Evolutionary conservation across 2,113 vertebrate species (phyloP).

Genomic region (zebrafish (Danio rerio)): DNA sequence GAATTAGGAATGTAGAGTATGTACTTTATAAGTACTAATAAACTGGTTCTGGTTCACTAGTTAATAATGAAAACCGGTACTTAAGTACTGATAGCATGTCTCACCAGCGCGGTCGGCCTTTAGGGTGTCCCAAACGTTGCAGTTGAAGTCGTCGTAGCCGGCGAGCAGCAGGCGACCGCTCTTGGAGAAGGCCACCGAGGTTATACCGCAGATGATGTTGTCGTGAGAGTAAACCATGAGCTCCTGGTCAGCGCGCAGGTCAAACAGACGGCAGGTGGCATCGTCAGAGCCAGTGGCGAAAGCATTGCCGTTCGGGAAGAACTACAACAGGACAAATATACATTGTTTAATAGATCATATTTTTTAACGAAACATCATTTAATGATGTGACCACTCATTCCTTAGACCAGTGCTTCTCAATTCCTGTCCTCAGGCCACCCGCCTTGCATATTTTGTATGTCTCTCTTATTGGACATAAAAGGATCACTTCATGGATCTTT

Average conservation of each 20-base stretch:
- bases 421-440: too few relatives aligned
- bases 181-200: conserved; percentile 99
- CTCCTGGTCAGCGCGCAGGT: conserved; percentile 97
- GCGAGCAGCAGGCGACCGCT: conserved; percentile 96
- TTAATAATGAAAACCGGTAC: too few relatives aligned
- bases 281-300: conserved; percentile 99
- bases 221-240: conserved; percentile 98
- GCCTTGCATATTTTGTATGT: too few relatives aligned
- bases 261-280: conserved; percentile 97
- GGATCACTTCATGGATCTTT: too few relatives aligned
- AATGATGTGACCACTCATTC: too few relatives aligned
- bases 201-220: conserved; percentile 99
- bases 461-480: too few relatives aligned
- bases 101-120: conserved; percentile 96
- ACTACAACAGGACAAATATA: conserved; percentile 68
- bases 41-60: too few relatives aligned
- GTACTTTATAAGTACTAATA: too few relatives aligned
- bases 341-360: too few relatives aligned
- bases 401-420: too few relatives aligned
- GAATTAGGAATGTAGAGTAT: too few relatives aligned
- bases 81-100: neutral
- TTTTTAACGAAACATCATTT: too few relatives aligned
- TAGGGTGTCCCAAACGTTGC: conserved; percentile 98
- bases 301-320: conserved; percentile 98
- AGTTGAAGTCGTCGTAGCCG: conserved; percentile 98